These are phyloP conservation scores for Tinamus major DNA, from an alignment of 2,797 vertebrate genomes.

Conservation along the genomic window DNA sequence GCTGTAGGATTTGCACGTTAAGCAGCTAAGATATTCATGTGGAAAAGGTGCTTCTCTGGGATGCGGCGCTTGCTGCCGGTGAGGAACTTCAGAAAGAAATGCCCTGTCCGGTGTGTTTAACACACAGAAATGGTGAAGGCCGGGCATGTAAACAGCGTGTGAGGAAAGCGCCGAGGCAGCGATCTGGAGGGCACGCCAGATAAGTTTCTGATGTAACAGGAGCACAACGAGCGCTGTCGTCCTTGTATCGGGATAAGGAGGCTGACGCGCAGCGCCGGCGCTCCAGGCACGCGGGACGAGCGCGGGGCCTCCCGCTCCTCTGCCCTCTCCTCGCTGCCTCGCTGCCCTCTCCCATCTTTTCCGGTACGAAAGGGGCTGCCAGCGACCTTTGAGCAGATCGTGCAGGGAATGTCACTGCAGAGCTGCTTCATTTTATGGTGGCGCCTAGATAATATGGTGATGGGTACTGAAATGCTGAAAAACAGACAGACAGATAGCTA, in stretches of 20 bases:
- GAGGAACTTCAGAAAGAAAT: background rate
- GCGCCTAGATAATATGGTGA: slow-evolving; percentile 67
- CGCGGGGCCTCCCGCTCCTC: background rate
- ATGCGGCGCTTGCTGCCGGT: background rate
- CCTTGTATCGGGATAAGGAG: background rate
- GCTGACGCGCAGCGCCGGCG: background rate
- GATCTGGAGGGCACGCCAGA: fast-evolving
- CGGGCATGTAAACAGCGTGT: background rate
- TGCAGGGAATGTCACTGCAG: slow-evolving; percentile 45
- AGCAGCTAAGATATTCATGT: background rate
- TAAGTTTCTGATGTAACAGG: background rate
- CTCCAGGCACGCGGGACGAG: background rate
- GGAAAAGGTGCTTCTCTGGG: background rate
- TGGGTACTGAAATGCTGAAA: slow-evolving; percentile 65
- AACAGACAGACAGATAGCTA: slow-evolving; percentile 70
- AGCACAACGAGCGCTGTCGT: fast-evolving
- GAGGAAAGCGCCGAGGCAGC: background rate
- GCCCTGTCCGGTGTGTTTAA: background rate
- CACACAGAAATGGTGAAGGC: fast-evolving
- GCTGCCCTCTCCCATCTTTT: background rate
- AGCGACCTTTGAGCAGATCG: slow-evolving; percentile 42
- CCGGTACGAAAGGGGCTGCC: background rate
- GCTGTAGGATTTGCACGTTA: background rate
- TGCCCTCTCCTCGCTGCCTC: background rate
- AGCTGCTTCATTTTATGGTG: slow-evolving; percentile 58